Evolutionary conservation across 1,140 invertebrate species (phyloP), one percentile per base, ranked within the genome.

Genomic region (Agraylea sexmaculata): DNA sequence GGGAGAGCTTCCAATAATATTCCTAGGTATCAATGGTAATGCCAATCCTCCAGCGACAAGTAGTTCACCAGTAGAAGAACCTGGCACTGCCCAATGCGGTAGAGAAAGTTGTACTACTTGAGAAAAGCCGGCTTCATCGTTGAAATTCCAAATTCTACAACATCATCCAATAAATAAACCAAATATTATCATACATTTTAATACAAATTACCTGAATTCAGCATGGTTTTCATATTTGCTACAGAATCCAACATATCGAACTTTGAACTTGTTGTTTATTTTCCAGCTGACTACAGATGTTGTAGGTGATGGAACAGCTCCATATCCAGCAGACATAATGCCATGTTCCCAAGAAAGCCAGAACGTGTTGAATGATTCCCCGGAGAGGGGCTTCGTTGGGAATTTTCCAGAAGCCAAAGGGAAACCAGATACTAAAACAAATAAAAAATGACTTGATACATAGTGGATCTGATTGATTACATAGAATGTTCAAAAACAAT

Each of bases 101-200:
- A 75, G 62, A 44, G 74, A 71, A 4, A 77, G 59, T 51, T 75
- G 74, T 0, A 77, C 52, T 0, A 77, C 74, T 68, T 77, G 74
- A 2, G 73, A 75, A 51, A 74, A 77, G 2, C 75, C 75, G 3
- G 74, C 71, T 59, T 77, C 74, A 43, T 77, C 74, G 50, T 77
- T 76, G 57, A 74, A 75, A 50, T 76, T 75, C 73, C 74, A 77
- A 33, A 77, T 68, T 54, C 74, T 76, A 57, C 17, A 58, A 64
- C 55, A 28, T 37, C 15, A 36, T 21, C 36, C 22, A 5, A 25
- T n/a, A 25, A 25, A 7, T 35, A 35, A 25, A 25, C 12, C 12
- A 8, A 7, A 27, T 27, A 27, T 8, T 27, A 27, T 27, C 23
- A 27, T n/a, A 27, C n/a, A n/a, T 27, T 27, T 27, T 27, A n/a